phyloP scores from a whole-genome alignment of 2,113 vertebrate genomes.

The Mesitornis unicolor region DNA sequence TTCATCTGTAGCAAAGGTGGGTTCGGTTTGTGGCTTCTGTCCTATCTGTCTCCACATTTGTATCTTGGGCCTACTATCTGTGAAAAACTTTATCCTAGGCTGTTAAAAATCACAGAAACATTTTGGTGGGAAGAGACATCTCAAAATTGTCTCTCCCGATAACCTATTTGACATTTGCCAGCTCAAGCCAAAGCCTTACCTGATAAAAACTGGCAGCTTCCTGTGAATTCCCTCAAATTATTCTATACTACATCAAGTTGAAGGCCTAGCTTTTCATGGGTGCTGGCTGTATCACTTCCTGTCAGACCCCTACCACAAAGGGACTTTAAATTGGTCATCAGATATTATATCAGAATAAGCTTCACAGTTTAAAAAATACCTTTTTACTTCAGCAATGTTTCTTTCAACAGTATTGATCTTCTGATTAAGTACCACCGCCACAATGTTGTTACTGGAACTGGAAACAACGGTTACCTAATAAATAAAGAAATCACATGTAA shows the following conservation, averaged over 20 bases:
- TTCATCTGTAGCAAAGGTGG: neutral
- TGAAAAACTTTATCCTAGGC: neutral
- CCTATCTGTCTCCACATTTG: neutral
- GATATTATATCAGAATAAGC: neutral
- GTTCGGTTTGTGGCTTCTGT: neutral
- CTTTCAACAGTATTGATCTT: conserved; percentile 68
- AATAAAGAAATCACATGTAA: neutral
- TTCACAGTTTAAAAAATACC: conserved; percentile 43
- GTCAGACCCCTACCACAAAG: neutral
- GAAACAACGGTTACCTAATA: conserved; percentile 66
- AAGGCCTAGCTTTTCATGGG: neutral
- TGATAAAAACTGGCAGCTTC: neutral
- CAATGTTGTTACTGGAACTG: conserved; percentile 55
- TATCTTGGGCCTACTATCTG: neutral
- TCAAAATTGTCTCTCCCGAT: neutral
- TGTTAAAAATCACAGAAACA: neutral
- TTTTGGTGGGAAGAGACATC: neutral
- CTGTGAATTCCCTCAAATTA: neutral
- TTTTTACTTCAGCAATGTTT: conserved; percentile 55
- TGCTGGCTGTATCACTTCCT: neutral
- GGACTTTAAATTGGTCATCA: neutral
- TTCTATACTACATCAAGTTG: neutral
- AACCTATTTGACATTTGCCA: neutral
- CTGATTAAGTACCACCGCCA: conserved; percentile 67
- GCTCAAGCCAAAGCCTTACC: neutral